Percentiles rank a stretch among this genome's conserved stretches.
Conservation (phyloP, 2,113 vertebrate genomes). For the Ptychochromis oligacanthus region DNA sequence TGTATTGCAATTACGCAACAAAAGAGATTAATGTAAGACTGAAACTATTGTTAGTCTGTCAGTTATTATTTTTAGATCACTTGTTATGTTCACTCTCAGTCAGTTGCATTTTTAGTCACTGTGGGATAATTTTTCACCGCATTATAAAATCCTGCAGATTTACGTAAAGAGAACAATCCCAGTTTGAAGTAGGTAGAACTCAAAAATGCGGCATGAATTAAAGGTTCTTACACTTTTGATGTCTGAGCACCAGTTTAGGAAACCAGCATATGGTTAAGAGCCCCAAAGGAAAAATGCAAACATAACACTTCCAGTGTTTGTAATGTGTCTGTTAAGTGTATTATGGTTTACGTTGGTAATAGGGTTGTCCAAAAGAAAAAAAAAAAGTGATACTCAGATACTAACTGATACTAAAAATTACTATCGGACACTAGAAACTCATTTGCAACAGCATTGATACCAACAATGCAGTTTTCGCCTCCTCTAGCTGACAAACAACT, state of each 20-base stretch:
- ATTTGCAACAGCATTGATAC: too few species aligned
- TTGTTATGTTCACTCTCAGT: background rate
- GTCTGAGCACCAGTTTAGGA: background rate
- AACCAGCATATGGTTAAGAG: background rate
- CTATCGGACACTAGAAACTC: too few species aligned
- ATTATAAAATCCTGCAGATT: background rate
- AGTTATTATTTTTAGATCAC: background rate
- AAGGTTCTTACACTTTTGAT: background rate
- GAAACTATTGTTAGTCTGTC: background rate
- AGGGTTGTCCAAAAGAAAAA: too few species aligned
- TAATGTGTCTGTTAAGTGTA: too few species aligned
- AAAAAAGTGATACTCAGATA: too few species aligned
- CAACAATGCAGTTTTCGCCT: too few species aligned
- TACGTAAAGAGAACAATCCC: background rate
- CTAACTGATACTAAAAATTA: too few species aligned
- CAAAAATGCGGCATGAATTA: background rate
- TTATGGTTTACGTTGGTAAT: too few species aligned
- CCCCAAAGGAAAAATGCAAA: background rate
- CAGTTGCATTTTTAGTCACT: background rate
- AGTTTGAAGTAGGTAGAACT: background rate
- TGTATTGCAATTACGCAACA: conserved; percentile 5
- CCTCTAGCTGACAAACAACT: too few species aligned
- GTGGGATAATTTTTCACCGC: background rate
- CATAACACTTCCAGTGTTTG: background rate
- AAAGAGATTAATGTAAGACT: background rate